These are phyloP conservation scores for Semibalanus balanoides DNA, from an alignment of 1,140 invertebrate species.

Conservation along the genomic window DNA sequence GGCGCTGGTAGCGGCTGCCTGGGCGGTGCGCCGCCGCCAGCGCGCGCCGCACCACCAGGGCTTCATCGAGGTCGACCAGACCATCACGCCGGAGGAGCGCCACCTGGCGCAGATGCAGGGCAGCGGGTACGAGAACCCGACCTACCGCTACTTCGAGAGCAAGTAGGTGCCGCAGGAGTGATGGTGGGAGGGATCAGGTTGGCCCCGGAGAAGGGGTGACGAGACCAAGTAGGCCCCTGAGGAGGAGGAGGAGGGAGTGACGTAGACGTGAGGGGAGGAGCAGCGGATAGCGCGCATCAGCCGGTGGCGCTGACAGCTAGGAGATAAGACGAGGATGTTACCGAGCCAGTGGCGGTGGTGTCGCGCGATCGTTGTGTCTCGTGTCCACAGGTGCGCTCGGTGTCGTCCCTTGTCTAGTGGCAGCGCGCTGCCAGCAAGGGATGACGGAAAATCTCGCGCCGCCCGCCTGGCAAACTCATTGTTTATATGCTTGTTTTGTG, in stretches of 20 bases:
- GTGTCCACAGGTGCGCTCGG: not conserved
- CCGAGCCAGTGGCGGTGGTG: not conserved
- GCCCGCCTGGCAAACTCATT: not conserved
- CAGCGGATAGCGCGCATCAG: too few relatives aligned
- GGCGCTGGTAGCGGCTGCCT: constrained; percentile 74
- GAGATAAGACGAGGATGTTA: too few relatives aligned
- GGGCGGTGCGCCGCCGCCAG: constrained; percentile 64
- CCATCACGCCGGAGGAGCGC: constrained; percentile 87
- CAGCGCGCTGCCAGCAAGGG: too few relatives aligned
- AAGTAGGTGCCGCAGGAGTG: constrained; percentile 36
- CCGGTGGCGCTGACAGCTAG: too few relatives aligned
- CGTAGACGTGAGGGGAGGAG: too few relatives aligned
- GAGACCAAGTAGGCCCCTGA: too few relatives aligned
- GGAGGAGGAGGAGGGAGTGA: too few relatives aligned
- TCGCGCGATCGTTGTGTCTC: not conserved
- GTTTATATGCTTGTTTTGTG: not conserved
- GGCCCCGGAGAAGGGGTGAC: too few relatives aligned
- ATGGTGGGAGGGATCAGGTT: not conserved
- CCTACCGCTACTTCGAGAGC: constrained; percentile 98
- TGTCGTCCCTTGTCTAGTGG: not conserved
- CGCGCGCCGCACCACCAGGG: constrained; percentile 72
- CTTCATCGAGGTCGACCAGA: constrained; percentile 78
- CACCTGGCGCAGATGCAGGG: constrained; percentile 99
- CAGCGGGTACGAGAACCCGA: constrained; percentile 99
- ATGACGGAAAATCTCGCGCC: not conserved